Percentiles rank a stretch among this genome's conserved stretches.
phyloP scores from a whole-genome alignment of 2,797 vertebrate genomes.

The Etheostoma nigrum region DNA sequence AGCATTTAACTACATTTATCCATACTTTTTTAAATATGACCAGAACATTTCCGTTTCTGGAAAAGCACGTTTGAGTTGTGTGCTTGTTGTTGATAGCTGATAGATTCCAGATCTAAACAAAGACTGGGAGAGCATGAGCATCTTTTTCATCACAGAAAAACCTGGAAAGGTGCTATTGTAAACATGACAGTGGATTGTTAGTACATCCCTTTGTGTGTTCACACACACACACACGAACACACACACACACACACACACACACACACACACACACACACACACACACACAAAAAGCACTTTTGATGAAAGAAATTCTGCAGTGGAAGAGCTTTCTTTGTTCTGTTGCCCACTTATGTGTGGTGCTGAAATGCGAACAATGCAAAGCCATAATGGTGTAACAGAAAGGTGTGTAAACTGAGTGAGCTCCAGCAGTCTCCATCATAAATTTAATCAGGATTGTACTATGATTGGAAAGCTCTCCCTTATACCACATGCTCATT shows the following conservation, averaged over 20 bases:
- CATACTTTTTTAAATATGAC: constrained; percentile 13
- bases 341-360: constrained; percentile 64
- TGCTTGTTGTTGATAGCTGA: constrained; percentile 66
- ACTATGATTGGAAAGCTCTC: constrained; percentile 31
- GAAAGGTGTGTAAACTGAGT: constrained; percentile 71
- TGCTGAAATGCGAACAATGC: constrained; percentile 69
- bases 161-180: constrained; percentile 83
- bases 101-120: constrained; percentile 75
- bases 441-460: constrained; percentile 38
- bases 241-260: constrained; percentile 25
- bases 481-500: constrained; percentile 52
- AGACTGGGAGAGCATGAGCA: constrained; percentile 53
- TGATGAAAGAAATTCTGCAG: constrained; percentile 79
- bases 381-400: constrained; percentile 59
- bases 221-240: constrained; percentile 25
- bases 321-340: constrained; percentile 76
- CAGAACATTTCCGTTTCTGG: constrained; percentile 26
- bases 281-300: constrained; percentile 67
- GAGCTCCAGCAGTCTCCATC: constrained; percentile 62
- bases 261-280: constrained; percentile 7
- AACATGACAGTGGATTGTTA: constrained; percentile 80
- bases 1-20: neutral
- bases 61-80: constrained; percentile 44
- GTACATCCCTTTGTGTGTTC: constrained; percentile 65
- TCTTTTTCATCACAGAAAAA: constrained; percentile 80